These are phyloP conservation scores for Geophilus truncorum DNA, from an alignment of 2,888 invertebrate genomes.

Conservation along the genomic window DNA sequence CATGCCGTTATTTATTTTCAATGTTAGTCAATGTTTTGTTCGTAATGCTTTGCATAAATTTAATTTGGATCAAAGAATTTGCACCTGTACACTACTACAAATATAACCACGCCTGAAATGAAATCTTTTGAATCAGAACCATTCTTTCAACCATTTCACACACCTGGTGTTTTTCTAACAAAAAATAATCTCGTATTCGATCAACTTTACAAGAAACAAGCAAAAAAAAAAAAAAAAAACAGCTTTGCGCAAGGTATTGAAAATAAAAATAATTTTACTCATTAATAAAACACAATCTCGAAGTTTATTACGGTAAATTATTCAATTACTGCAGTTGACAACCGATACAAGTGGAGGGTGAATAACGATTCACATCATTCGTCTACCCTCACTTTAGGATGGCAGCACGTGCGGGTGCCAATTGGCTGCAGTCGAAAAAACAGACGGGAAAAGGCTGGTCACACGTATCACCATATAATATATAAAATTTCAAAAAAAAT, in stretches of 20 bases:
- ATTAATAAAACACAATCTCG: background rate
- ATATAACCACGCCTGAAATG: background rate
- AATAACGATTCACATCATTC: background rate
- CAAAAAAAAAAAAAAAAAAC: background rate
- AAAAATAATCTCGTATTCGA: background rate
- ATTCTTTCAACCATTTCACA: background rate
- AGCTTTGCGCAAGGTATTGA: background rate
- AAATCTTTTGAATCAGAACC: background rate
- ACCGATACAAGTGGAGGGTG: background rate
- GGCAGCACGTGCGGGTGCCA: slow-evolving; percentile 19
- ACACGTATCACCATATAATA: too few relatives aligned
- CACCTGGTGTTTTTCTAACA: slow-evolving; percentile 1
- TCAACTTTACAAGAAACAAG: background rate
- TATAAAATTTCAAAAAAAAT: background rate
- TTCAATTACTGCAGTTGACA: background rate
- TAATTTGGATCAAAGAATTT: background rate
- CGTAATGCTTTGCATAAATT: background rate
- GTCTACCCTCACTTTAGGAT: background rate
- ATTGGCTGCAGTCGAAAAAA: background rate
- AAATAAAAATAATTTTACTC: background rate
- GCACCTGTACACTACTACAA: background rate
- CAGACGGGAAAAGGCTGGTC: too few relatives aligned
- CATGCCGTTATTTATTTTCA: background rate
- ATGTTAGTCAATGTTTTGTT: background rate
- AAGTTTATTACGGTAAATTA: background rate